Conservation (phyloP, 2,888 invertebrate genomes). For the Rugalucina vietnamica region DNA sequence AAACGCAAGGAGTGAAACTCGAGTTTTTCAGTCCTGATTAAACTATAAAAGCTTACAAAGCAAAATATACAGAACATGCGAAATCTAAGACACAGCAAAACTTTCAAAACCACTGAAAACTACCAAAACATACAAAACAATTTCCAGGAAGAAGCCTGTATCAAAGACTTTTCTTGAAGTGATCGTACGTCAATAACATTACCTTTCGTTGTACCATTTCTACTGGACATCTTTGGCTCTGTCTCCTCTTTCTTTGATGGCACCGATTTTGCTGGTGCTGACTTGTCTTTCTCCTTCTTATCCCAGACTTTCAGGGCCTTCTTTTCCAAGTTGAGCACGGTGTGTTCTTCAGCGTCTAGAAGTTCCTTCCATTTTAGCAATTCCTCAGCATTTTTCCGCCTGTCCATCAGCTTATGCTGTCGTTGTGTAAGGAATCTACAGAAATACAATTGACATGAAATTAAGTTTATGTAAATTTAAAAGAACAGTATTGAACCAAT, state of each 20-base stretch:
- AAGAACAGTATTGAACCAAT: too few species aligned
- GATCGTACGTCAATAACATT: too few species aligned
- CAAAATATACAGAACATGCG: too few species aligned
- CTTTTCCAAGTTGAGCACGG: slow-evolving; percentile 80
- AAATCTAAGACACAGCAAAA: too few species aligned
- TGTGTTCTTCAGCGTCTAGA: slow-evolving; percentile 82
- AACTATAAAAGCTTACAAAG: too few species aligned
- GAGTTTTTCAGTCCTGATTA: too few species aligned
- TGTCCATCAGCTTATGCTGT: slow-evolving; percentile 80
- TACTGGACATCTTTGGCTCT: slow-evolving; percentile 48
- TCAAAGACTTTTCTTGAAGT: too few species aligned
- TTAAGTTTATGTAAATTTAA: too few species aligned
- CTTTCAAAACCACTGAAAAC: too few species aligned
- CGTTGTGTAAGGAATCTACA: slow-evolving; percentile 82
- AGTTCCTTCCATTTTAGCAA: slow-evolving; percentile 82
- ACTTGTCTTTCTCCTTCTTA: slow-evolving; percentile 41
- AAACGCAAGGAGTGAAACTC: too few species aligned
- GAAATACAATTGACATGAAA: background rate
- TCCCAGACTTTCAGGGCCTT: slow-evolving; percentile 76
- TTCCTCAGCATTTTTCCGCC: slow-evolving; percentile 82
- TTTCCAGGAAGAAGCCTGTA: too few species aligned
- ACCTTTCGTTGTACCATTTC: slow-evolving; percentile 58
- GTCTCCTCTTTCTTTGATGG: slow-evolving; percentile 53
- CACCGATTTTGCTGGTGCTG: slow-evolving; percentile 32
- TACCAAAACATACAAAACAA: too few species aligned